Base-by-base conservation (phyloP, 2,888 invertebrate genomes). In the Lithophane ornitopus region DNA sequence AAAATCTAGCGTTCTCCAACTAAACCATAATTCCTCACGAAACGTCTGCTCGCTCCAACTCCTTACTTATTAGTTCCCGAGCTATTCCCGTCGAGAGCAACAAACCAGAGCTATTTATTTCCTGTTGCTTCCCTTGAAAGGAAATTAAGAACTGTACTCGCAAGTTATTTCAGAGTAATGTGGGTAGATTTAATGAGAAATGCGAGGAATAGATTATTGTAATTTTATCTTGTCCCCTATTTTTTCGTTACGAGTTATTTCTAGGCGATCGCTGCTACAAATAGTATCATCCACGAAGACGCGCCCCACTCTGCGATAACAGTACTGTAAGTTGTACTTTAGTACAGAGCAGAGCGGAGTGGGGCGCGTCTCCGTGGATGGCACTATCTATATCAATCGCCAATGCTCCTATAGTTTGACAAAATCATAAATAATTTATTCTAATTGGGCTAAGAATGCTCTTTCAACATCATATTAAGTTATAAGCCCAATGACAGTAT, bases 11-110 rank as follows among this genome's bases (percentile, higher is more conserved):
- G n/a, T 34, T 12, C 19, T 14, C 3, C 22, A 58, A n/a, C 3
- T 39, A 49, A 22, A 6, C 41, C 66, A 65, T 73, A 61, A 49
- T 8, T 61, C 12, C 6, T 44, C 34, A 44, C 39, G 28, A 54
- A 72, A 58, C 44, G 52, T 26, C 78, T 68, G 14, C 75, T 65
- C 54, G 54, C 56, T 70, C 59, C 46, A 34, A 28, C 59, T 75
- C 70, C 44, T 65, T 34, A 62, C 76, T 41, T 61, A 79, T 70
- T 82, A 44, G 65, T 65, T 70, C 54, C 28, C 14, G 67, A 75
- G 86, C 63, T 87, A 87, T 87, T 87, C 77, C 80, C 34, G 86
- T 77, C 88, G 69, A 72, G 76, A 66, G 79, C 84, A 80, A 80
- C 69, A 74, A 80, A 76, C 84, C 46, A 69, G 41, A 22, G 77